phyloP scores from a whole-genome alignment of 2,113 vertebrate genomes.

The Heterocephalus glaber region DNA sequence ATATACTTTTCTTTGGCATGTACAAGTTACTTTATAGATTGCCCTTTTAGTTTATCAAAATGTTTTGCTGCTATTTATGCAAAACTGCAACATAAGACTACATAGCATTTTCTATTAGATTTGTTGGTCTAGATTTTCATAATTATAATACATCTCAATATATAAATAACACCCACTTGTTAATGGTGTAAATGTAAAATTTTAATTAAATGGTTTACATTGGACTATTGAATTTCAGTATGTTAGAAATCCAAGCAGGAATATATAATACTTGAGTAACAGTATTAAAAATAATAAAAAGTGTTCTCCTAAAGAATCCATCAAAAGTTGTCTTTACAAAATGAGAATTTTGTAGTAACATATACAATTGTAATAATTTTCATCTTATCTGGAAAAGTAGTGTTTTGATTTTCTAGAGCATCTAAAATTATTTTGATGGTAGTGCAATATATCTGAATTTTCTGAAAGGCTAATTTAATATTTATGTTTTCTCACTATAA shows the following conservation, averaged over 20 bases:
- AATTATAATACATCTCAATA: neutral
- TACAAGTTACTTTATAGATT: neutral
- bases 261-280: neutral
- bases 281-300: neutral
- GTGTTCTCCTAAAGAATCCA: neutral
- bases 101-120: neutral
- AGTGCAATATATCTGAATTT: neutral
- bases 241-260: neutral
- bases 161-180: neutral
- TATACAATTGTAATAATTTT: neutral
- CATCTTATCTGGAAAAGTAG: neutral
- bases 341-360: neutral
- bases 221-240: neutral
- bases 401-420: neutral
- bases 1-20: neutral
- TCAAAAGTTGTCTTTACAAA: neutral
- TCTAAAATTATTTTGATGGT: neutral
- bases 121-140: neutral
- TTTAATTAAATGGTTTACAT: neutral
- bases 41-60: neutral
- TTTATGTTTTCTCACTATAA: neutral
- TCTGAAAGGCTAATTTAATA: neutral
- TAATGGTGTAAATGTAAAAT: neutral
- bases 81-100: neutral
- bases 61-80: neutral